phyloP scores from a whole-genome alignment of 2,888 invertebrate genomes.

The Choristoneura rosaceana region DNA sequence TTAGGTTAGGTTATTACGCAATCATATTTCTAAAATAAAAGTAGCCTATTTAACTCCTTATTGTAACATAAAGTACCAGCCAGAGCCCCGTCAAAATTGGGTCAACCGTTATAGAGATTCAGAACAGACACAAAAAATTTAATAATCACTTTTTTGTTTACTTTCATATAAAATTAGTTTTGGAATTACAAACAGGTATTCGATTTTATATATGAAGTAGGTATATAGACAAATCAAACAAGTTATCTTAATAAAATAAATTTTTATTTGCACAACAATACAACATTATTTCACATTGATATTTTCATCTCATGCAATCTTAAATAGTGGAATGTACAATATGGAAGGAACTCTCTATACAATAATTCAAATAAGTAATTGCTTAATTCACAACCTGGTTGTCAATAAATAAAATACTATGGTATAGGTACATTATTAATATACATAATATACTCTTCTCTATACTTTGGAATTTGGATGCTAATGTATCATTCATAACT shows the following conservation, averaged over 20 bases:
- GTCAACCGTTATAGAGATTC: too few relatives aligned
- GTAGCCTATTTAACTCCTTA: too few relatives aligned
- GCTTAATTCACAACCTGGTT: conserved; percentile 28
- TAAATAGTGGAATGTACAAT: conserved; percentile 27
- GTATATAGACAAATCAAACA: not conserved
- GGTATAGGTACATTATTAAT: not conserved
- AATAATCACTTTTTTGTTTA: too few relatives aligned
- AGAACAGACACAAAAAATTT: too few relatives aligned
- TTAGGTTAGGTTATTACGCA: too few relatives aligned
- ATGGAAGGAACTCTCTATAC: conserved; percentile 17
- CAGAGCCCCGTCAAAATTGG: too few relatives aligned
- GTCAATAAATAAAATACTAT: conserved; percentile 24
- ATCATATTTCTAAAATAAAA: too few relatives aligned
- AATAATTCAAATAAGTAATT: conserved; percentile 18
- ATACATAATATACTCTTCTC: not conserved
- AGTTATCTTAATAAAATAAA: conserved; percentile 15
- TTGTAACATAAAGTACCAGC: too few relatives aligned
- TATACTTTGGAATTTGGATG: not conserved
- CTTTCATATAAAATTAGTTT: too few relatives aligned
- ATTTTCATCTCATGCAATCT: not conserved
- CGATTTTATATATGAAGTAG: too few relatives aligned
- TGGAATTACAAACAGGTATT: too few relatives aligned
- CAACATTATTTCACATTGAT: conserved; percentile 8
- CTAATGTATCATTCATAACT: not conserved
- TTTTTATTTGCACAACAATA: conserved; percentile 18